Base-by-base conservation (phyloP, 2,797 vertebrate species). In the Enteromius paludinosus region DNA sequence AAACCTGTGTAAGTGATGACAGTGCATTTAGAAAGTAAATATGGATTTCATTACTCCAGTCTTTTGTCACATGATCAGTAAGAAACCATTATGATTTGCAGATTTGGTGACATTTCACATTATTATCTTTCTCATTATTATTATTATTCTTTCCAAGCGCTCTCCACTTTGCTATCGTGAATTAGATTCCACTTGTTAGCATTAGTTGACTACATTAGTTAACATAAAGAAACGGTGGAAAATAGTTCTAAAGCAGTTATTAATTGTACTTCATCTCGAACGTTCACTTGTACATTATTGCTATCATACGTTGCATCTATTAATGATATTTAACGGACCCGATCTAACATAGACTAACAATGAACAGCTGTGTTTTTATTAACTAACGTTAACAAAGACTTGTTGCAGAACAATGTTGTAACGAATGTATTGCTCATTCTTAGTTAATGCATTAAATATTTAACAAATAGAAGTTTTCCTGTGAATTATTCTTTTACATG, bases 401-500 rank as follows among this genome's bases (percentile, higher is more conserved):
- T 54, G 20, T n/a, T 54, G 52, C 20, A n/a, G 49, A 54, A 54
- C 52, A 54, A 54, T 3, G n/a, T 3, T 54, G 7, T 54, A 54
- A n/a, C 7, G 9, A 54, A 54, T 54, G 7, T 9, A 54, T 54
- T 54, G n/a, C n/a, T 56, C 54, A 25, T 59, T 59, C 4, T 59
- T 59, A 59, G 54, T 59, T 59, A 23, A 59, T 59, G 54, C n/a
- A 23, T 59, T 25, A 23, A 23, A 59, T 59, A 23, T 59, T 59
- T 23, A 59, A 56, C 54, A 23, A 56, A 52, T 17, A 2, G 11
- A 12, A 43, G 41, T 43, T 43, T 43, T 43, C 41, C 56, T 64
- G 61, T 64, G 28, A 68, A 64, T 77, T 68, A 69, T 75, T 78
- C 28, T 66, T 64, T 78, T 6, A 17, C 69, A 59, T 17, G n/a